Base-by-base conservation (phyloP, 2,797 vertebrate species). In the Hapalemur alaotrensis region DNA sequence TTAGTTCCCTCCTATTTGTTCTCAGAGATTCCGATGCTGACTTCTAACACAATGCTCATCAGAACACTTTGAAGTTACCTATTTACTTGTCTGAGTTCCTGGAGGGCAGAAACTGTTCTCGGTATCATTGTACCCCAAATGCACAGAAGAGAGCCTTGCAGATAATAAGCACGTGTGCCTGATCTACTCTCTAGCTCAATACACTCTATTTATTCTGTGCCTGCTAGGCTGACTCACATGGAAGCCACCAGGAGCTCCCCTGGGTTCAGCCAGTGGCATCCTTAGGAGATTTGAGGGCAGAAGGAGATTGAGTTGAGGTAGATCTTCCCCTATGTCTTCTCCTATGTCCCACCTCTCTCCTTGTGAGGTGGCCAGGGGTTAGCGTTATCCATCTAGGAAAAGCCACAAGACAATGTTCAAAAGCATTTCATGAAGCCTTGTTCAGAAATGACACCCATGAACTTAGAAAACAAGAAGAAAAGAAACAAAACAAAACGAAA, bases 351-450 rank as follows among this genome's bases (percentile, higher is more conserved):
- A 38, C 25, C 46, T 95, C 2, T 15, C 20, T 25, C 32, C 38
- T 57, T 32, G 2, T 22, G 89, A 59, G 9, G 25, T 80, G 41
- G 7, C n/a, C 22, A 38, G 38, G 41, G 70, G 13, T 84, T 63
- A 50, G n/a, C 11, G 22, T 5, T 72, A 22, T 50, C 17, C 15
- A 54, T 38, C 1, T 52, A 79, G 13, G 52, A 30, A 69, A 79
- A 89, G 11, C 14, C 85, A 61, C 0, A 2, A 25, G 32, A 80
- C 20, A 25, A n/a, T 72, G 14, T 88, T 84, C 10, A 67, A 50
- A 91, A 89, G n/a, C 50, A 88, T 82, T 54, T 89, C 54, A 69
- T 67, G 48, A 89, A 35, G 5, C 10, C 91, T 79, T 18, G 9
- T 22, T 41, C n/a, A 86, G 22, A 73, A 95, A 92, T 28, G 25